Conservation (phyloP, 2,888 invertebrate species). For the Diarsia mendica region DNA sequence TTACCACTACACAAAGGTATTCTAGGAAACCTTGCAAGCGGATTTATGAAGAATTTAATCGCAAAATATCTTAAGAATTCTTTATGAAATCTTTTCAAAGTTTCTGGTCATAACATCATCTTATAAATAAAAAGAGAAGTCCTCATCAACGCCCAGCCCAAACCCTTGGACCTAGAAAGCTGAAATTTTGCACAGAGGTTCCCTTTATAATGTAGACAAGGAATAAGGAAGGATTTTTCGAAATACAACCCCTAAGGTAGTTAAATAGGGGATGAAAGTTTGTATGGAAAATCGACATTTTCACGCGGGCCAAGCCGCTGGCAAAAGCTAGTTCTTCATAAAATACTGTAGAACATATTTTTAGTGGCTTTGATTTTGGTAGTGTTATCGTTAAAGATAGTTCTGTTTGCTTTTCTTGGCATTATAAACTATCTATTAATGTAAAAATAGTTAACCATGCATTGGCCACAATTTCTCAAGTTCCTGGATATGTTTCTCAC, state of each 20-base stretch:
- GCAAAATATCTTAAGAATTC: background rate
- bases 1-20: background rate
- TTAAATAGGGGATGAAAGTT: too few relatives aligned
- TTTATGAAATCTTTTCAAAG: constrained; percentile 24
- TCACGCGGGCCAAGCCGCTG: too few relatives aligned
- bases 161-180: too few relatives aligned
- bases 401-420: background rate
- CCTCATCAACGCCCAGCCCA: too few relatives aligned
- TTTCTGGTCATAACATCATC: background rate
- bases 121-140: too few relatives aligned
- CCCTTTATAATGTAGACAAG: too few relatives aligned
- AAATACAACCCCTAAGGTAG: too few relatives aligned
- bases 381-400: background rate
- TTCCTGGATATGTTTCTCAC: constrained; percentile 86
- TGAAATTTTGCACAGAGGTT: too few relatives aligned
- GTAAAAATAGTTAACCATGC: constrained; percentile 65
- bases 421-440: constrained; percentile 30
- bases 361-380: background rate
- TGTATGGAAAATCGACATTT: too few relatives aligned
- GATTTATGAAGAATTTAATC: constrained; percentile 1
- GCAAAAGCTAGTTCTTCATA: too few relatives aligned
- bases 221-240: too few relatives aligned
- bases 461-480: constrained; percentile 78
- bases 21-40: constrained; percentile 15
- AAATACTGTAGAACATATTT: background rate